Evolutionary conservation across 2,888 invertebrate genomes (phyloP).

Genomic region (Drosophila siamana): DNA sequence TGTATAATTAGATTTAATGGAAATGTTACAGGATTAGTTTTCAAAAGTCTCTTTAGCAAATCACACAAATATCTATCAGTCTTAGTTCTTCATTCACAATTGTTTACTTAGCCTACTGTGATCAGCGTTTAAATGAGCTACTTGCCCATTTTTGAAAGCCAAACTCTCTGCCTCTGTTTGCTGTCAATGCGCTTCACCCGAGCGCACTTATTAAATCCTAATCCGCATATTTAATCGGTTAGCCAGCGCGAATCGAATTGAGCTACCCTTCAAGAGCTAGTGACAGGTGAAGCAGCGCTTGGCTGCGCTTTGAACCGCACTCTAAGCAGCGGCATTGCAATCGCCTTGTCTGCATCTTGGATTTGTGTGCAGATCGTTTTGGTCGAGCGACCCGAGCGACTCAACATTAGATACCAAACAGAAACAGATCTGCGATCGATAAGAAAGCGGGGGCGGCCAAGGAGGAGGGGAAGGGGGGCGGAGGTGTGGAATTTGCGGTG

Average conservation of each 20-base stretch:
- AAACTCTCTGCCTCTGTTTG: no score
- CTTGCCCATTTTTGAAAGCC: no score
- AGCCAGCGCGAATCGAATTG: not conserved
- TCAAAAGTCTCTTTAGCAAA: no score
- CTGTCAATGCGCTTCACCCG: no score
- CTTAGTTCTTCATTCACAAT: no score
- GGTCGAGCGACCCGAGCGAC: slow-evolving; percentile 29
- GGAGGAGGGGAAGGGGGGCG: not conserved
- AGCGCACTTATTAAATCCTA: no score
- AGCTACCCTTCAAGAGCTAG: not conserved
- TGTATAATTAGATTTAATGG: no score
- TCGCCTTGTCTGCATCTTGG: not conserved
- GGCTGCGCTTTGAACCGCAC: slow-evolving; percentile 46
- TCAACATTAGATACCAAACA: slow-evolving; percentile 8
- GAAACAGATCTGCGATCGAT: slow-evolving; percentile 49
- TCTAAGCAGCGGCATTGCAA: not conserved
- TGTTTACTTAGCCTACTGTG: no score
- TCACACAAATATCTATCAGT: no score
- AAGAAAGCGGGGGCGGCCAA: slow-evolving; percentile 39
- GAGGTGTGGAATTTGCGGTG: not conserved
- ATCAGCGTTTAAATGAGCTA: no score
- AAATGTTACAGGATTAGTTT: no score
- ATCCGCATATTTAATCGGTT: slow-evolving; percentile 10
- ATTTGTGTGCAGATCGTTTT: slow-evolving; percentile 21
- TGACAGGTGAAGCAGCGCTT: slow-evolving; percentile 47